Conservation (phyloP, 2,113 vertebrate genomes). For the Leuciscus idus region DNA sequence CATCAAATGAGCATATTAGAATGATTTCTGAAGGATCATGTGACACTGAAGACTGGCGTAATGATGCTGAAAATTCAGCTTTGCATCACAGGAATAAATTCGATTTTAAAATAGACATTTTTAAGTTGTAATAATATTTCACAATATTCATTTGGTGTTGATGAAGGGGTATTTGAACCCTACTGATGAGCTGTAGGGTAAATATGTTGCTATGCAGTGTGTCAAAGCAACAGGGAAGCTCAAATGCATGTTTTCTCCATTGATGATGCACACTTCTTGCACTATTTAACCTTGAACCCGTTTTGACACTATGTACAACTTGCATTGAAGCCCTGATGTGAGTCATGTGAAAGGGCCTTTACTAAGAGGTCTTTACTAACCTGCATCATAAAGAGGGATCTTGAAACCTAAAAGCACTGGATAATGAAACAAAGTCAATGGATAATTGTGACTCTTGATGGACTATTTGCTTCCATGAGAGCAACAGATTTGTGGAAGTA, state of each 20-base stretch:
- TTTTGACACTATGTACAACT: not conserved
- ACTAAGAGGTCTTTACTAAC: not conserved
- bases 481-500: conserved; percentile 4
- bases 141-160: not conserved
- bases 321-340: not conserved
- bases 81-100: not conserved
- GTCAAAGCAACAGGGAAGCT: not conserved
- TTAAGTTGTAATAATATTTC: not conserved
- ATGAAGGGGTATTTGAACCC: too few relatives aligned
- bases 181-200: too few relatives aligned
- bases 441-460: conserved; percentile 21
- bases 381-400: not conserved
- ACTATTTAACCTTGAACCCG: not conserved
- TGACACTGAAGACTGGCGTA: not conserved
- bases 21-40: not conserved
- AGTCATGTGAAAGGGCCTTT: not conserved
- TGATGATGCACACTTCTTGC: not conserved
- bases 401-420: conserved; percentile 3
- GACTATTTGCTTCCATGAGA: conserved; percentile 9
- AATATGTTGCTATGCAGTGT: not conserved
- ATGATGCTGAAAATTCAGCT: not conserved
- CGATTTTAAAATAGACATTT: not conserved
- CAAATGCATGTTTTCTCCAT: not conserved
- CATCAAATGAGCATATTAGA: not conserved
- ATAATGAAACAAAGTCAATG: not conserved